Percentiles rank a stretch among this genome's conserved stretches.
Conservation (phyloP, 1,140 invertebrate species). For the Ceratosolen solmsi region DNA sequence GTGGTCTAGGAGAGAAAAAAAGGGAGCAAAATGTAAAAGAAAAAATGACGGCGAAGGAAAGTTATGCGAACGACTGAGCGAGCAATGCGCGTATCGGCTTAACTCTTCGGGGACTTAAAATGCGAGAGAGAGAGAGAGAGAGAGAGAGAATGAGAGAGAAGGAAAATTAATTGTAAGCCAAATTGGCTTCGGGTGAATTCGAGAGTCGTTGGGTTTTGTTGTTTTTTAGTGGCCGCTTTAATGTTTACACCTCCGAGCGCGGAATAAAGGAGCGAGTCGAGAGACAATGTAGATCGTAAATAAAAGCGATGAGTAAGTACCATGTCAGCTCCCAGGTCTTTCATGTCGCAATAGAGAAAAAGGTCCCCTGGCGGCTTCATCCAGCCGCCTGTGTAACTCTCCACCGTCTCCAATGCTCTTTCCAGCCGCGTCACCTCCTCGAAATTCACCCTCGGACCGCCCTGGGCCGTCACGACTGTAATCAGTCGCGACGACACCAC, state of each 20-base stretch:
- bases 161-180: background rate
- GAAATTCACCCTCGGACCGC: conserved; percentile 67
- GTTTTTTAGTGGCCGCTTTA: background rate
- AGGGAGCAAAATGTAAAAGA: background rate
- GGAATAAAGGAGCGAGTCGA: background rate
- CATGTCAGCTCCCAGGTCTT: conserved; percentile 84
- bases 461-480: conserved; percentile 56
- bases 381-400: conserved; percentile 74
- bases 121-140: no score
- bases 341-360: conserved; percentile 81
- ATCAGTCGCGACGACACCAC: conserved; percentile 58
- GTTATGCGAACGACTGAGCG: no score
- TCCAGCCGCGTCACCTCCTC: conserved; percentile 66
- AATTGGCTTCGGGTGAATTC: background rate
- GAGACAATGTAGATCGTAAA: background rate
- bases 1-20: background rate
- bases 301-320: conserved; percentile 63
- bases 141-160: no score
- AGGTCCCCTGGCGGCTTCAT: conserved; percentile 82
- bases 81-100: no score
- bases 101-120: no score
- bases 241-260: background rate
- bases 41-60: background rate
- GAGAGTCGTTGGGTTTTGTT: background rate
- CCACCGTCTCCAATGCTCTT: conserved; percentile 73